Evolutionary conservation across 2,113 vertebrate genomes (phyloP).

Genomic region (Chamaea fasciata): DNA sequence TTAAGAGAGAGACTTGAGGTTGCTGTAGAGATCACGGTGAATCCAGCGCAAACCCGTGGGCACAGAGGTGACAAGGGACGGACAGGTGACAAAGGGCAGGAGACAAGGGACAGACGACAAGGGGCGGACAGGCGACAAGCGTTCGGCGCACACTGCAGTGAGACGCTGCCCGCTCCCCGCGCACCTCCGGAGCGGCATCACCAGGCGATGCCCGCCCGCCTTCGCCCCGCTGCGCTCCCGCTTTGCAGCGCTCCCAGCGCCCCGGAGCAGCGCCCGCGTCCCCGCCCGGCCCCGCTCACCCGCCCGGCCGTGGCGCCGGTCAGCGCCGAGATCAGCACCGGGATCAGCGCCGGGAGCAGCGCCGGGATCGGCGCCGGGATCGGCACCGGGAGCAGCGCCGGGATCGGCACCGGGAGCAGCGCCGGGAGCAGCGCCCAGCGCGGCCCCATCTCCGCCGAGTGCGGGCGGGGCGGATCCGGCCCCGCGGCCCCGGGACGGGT

Average conservation of each 20-base stretch:
- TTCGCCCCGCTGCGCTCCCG: background rate
- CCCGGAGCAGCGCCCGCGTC: background rate
- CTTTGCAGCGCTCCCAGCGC: background rate
- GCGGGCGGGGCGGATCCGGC: background rate
- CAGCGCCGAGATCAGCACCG: background rate
- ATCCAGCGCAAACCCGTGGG: too few relatives aligned
- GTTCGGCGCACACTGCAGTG: background rate
- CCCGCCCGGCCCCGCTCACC: background rate
- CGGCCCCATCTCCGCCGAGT: background rate
- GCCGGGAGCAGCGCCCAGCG: background rate
- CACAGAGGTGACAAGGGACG: too few relatives aligned
- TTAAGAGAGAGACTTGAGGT: rapidly evolving
- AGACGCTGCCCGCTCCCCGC: background rate
- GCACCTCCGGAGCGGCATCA: background rate
- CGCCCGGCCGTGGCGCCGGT: background rate
- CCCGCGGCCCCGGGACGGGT: background rate
- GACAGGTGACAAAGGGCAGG: background rate
- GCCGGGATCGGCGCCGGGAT: background rate
- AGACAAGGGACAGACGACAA: background rate
- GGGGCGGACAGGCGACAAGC: background rate
- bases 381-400: background rate
- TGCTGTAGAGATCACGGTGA: background rate
- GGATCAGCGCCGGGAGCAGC: background rate
- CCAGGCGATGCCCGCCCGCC: rapidly evolving
- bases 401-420: background rate